A percentile compares a stretch with the other conserved stretches of the same genome.
Evolutionary conservation across 2,888 invertebrate species (phyloP).

Genomic region (Stomorhina lunata): DNA sequence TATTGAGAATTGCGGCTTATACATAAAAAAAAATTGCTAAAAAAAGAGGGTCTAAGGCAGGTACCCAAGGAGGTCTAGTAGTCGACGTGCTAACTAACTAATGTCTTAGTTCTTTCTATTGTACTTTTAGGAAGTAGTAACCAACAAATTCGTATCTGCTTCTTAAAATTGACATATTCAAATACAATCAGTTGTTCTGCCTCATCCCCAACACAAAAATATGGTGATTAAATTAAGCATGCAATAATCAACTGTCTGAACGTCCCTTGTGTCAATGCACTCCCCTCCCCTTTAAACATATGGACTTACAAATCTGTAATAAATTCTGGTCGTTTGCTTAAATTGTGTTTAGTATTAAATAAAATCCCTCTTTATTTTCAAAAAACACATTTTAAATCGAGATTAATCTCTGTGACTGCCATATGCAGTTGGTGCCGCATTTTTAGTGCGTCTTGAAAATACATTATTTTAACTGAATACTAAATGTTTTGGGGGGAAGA

Average conservation of each 20-base stretch:
- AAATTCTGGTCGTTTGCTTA: not conserved
- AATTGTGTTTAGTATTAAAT: not conserved
- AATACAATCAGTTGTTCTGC: constrained; percentile 13
- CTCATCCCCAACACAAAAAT: constrained; percentile 17
- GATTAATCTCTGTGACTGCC: constrained; percentile 38
- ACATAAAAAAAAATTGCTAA: no score
- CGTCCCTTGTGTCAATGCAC: constrained; percentile 48
- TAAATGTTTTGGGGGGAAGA: constrained; percentile 23
- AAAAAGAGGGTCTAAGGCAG: no score
- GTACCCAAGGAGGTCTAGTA: no score
- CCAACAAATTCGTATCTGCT: not conserved
- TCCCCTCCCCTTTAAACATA: not conserved
- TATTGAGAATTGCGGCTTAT: no score
- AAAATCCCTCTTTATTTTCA: constrained; percentile 14
- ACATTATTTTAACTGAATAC: constrained; percentile 23
- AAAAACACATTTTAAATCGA: constrained; percentile 28
- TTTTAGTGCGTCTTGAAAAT: not conserved
- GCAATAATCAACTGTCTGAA: constrained; percentile 33
- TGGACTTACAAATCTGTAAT: not conserved
- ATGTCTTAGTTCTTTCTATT: no score
- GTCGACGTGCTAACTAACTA: no score
- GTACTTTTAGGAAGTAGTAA: no score
- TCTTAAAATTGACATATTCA: not conserved
- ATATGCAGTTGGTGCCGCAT: not conserved
- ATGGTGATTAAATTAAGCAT: constrained; percentile 46